Base-by-base conservation (phyloP, 2,888 invertebrate species). In the Parnassius orleans region DNA sequence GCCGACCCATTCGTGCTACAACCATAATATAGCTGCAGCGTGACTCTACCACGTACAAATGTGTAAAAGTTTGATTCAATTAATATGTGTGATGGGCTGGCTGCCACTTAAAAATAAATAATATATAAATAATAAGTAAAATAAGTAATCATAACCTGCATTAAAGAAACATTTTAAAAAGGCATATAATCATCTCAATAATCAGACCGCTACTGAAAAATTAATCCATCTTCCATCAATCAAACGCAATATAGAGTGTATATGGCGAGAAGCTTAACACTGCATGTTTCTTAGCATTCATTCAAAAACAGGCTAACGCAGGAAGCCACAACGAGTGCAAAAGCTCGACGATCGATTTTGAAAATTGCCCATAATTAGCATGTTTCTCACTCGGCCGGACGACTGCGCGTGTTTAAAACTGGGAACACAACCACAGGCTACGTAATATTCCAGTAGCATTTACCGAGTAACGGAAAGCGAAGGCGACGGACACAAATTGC, bases 331-430 rank as follows among this genome's bases (percentile, higher is more conserved):
- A 79, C 77, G 78, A 74, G 78, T 72, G 84, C 80, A 78, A 89
- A 89, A 84, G 90, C 88, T 88, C 84, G 86, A 70, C 86, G 83
- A 87, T 88, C 89, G 88, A 86, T 90, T 91, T 89, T 90, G 84
- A 90, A 91, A 91, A 91, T 91, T 90, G 80, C 87, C 87, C 84
- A 81, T 87, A 91, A 91, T 91, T 91, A 91, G 86, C 83, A 82
- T 86, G 87, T 86, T 88, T 89, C 87, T 87, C 83, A 85, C 82
- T 87, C 81, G 84, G 78, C 78, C 76, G 83, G 83, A 83, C 81
- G 80, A 84, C 79, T 84, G 83, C 84, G 78, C 87, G 80, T 87
- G 81, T 87, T 88, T 87, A 83, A 89, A 84, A 84, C 77, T 83
- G 86, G 83, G 82, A 84, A 80, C 76, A 72, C 83, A 83, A 87